Conservation (phyloP, 2,113 vertebrate genomes). For the Onychostruthus taczanowskii region DNA sequence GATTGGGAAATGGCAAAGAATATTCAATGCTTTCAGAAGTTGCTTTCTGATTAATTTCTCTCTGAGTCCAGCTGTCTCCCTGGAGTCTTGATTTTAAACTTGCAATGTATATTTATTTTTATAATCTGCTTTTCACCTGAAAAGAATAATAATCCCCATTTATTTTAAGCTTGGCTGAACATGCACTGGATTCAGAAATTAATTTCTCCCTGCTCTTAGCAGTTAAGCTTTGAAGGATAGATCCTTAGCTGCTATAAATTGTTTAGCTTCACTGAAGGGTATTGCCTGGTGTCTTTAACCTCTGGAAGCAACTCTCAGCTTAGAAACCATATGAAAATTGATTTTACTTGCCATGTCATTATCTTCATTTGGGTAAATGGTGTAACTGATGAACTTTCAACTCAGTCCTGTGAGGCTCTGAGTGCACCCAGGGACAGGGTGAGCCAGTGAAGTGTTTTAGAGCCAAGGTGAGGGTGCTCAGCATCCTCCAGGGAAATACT, state of each 20-base stretch:
- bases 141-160: constrained; percentile 52
- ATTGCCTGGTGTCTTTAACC: constrained; percentile 45
- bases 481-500: neutral
- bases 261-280: constrained; percentile 24
- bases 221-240: constrained; percentile 45
- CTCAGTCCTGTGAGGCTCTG: neutral
- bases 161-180: constrained; percentile 53
- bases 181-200: constrained; percentile 39
- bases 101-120: constrained; percentile 23
- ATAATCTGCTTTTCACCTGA: constrained; percentile 58
- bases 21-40: constrained; percentile 40
- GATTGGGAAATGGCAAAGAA: constrained; percentile 49
- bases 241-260: constrained; percentile 47
- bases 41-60: constrained; percentile 51
- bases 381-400: neutral
- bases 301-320: constrained; percentile 41
- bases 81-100: neutral
- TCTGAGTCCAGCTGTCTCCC: neutral
- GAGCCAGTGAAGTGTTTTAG: neutral
- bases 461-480: neutral
- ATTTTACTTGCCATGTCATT: constrained; percentile 46
- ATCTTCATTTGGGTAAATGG: constrained; percentile 31
- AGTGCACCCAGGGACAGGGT: neutral
- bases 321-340: constrained; percentile 54
- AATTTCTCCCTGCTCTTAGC: constrained; percentile 43